Conservation (phyloP, 1,140 invertebrate species). For the Drosophila malerkotliana region DNA sequence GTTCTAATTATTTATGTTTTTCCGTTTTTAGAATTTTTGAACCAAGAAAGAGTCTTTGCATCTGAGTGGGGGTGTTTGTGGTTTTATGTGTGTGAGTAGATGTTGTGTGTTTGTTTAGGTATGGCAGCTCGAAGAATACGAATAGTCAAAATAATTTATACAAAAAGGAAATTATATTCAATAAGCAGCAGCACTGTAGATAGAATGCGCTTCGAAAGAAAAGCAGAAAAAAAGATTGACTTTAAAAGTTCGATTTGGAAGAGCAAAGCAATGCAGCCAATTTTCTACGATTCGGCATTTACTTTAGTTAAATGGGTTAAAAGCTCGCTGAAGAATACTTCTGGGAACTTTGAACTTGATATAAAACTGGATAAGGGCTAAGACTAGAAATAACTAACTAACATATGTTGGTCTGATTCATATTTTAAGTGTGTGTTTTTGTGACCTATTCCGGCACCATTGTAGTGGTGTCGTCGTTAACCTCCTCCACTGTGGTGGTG, state of each 20-base stretch:
- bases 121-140: slow-evolving; percentile 79
- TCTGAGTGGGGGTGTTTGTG: slow-evolving; percentile 40
- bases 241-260: slow-evolving; percentile 8
- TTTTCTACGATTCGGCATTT: slow-evolving; percentile 64
- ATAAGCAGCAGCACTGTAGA: slow-evolving; percentile 53
- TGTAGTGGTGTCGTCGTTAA: slow-evolving; percentile 25
- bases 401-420: slow-evolving; percentile 14
- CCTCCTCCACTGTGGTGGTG: slow-evolving; percentile 24
- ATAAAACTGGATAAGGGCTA: slow-evolving; percentile 38
- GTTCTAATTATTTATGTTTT: slow-evolving; percentile 5
- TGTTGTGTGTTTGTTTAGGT: slow-evolving; percentile 41
- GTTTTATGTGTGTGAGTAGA: slow-evolving; percentile 32
- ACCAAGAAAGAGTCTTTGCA: slow-evolving; percentile 65
- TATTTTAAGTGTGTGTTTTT: not conserved
- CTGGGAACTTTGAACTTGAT: slow-evolving; percentile 22
- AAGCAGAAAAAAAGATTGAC: slow-evolving; percentile 40
- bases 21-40: slow-evolving; percentile 38
- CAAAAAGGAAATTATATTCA: slow-evolving; percentile 19
- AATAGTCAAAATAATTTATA: slow-evolving; percentile 57
- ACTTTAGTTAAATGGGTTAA: slow-evolving; percentile 14
- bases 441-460: slow-evolving; percentile 28
- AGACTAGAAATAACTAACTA: slow-evolving; percentile 81
- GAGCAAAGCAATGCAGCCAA: slow-evolving; percentile 72
- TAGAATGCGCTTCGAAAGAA: slow-evolving; percentile 9
- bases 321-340: slow-evolving; percentile 29